Evolutionary conservation across 2,113 vertebrate genomes (phyloP).

Genomic region (Nematolebias whitei): DNA sequence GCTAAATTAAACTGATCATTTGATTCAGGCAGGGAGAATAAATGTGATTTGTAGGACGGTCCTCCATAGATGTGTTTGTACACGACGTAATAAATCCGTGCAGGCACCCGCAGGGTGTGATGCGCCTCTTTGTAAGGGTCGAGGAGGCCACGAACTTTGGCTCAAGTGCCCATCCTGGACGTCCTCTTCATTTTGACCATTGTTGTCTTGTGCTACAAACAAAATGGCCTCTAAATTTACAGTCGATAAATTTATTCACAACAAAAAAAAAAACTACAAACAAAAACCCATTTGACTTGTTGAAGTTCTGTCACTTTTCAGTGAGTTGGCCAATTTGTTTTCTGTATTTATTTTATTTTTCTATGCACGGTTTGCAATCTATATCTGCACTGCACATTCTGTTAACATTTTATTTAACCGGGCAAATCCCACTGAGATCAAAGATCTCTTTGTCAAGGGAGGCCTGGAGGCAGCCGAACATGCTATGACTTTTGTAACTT

Average conservation of each 20-base stretch:
- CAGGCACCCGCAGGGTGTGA: neutral
- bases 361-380: no score
- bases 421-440: no score
- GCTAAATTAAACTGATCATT: constrained; percentile 49
- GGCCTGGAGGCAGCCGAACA: no score
- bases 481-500: no score
- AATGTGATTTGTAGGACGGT: constrained; percentile 44
- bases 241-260: neutral
- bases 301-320: no score
- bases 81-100: neutral
- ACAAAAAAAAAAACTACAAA: neutral
- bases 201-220: constrained; percentile 3
- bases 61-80: constrained; percentile 29
- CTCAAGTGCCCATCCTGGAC: constrained; percentile 37
- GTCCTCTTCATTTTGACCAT: constrained; percentile 43
- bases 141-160: constrained; percentile 47
- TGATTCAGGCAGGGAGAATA: constrained; percentile 50
- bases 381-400: no score
- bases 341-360: no score
- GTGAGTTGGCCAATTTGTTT: no score
- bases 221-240: constrained; percentile 15
- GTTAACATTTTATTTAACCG: no score
- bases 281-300: no score
- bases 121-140: constrained; percentile 9
- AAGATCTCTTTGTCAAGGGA: no score